These are phyloP conservation scores for Esox niger DNA, from an alignment of 2,113 vertebrate species.

Conservation along the genomic window DNA sequence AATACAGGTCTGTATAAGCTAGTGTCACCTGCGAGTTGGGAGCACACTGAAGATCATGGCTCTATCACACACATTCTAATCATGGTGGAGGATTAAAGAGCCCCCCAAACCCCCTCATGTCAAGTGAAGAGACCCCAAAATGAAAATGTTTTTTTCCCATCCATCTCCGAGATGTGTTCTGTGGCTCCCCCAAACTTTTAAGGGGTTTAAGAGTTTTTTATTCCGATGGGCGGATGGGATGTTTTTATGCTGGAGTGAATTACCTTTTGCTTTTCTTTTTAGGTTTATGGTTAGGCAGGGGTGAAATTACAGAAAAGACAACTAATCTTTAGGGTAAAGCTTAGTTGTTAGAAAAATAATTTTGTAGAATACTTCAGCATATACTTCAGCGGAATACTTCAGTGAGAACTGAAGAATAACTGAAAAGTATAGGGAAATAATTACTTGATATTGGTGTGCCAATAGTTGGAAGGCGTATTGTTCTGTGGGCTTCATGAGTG, in stretches of 20 bases:
- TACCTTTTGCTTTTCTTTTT: too few species aligned
- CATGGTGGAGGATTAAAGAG: slow-evolving; percentile 53
- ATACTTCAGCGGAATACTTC: too few species aligned
- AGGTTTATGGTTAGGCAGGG: too few species aligned
- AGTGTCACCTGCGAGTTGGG: slow-evolving; percentile 61
- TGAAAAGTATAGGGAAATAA: too few species aligned
- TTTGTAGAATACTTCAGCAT: too few species aligned
- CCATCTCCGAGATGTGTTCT: slow-evolving; percentile 31
- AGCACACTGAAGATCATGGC: slow-evolving; percentile 61
- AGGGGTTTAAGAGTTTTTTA: too few species aligned
- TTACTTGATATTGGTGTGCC: background rate
- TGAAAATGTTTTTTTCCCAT: slow-evolving; percentile 46
- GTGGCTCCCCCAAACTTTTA: slow-evolving; percentile 22
- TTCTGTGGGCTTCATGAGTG: slow-evolving; percentile 51
- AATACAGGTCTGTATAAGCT: slow-evolving; percentile 12
- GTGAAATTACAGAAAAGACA: too few species aligned
- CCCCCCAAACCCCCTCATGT: slow-evolving; percentile 27
- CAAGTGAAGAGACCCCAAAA: slow-evolving; percentile 14
- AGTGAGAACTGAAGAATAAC: too few species aligned
- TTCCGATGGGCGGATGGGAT: background rate
- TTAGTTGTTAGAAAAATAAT: too few species aligned
- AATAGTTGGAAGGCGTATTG: background rate
- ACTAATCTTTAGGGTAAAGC: too few species aligned
- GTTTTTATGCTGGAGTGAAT: too few species aligned
- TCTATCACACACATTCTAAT: slow-evolving; percentile 69